Evolutionary conservation across 2,797 vertebrate genomes (phyloP).

Genomic region (Galaxias olidus): DNA sequence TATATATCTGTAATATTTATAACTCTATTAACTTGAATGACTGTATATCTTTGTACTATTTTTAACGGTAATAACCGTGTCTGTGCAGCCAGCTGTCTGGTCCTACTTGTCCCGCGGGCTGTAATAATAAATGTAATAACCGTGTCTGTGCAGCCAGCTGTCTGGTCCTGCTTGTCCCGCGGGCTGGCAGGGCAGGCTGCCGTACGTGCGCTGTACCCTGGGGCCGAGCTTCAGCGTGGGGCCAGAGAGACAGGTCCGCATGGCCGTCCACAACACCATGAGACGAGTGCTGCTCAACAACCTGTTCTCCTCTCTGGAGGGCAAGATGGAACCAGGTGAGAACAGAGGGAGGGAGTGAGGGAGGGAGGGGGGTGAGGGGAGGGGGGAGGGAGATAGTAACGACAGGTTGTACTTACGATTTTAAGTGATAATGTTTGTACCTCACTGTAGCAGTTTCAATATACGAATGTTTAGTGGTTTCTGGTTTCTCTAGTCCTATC

Average conservation of each 20-base stretch:
- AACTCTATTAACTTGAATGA: too few species aligned
- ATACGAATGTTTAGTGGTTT: too few species aligned
- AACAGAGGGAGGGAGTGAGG: background rate
- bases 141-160: constrained; percentile 64
- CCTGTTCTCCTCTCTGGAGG: constrained; percentile 82
- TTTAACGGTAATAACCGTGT: too few species aligned
- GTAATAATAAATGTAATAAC: too few species aligned
- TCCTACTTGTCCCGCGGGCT: background rate
- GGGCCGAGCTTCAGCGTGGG: constrained; percentile 59
- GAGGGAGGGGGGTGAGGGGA: background rate
- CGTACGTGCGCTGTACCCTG: constrained; percentile 62
- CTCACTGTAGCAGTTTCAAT: too few species aligned
- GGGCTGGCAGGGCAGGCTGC: constrained; percentile 69
- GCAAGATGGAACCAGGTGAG: constrained; percentile 77
- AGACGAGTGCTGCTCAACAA: constrained; percentile 77
- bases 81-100: background rate
- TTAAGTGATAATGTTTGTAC: too few species aligned
- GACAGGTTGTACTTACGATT: too few species aligned
- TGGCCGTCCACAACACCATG: constrained; percentile 71
- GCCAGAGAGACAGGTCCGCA: constrained; percentile 52
- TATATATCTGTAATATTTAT: too few species aligned
- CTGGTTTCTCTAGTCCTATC: too few species aligned
- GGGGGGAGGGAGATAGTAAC: too few species aligned
- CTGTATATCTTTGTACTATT: too few species aligned
- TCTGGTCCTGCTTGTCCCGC: constrained; percentile 58